These are phyloP conservation scores for Sebastes umbrosus DNA, from an alignment of 2,797 vertebrate genomes.

Conservation along the genomic window DNA sequence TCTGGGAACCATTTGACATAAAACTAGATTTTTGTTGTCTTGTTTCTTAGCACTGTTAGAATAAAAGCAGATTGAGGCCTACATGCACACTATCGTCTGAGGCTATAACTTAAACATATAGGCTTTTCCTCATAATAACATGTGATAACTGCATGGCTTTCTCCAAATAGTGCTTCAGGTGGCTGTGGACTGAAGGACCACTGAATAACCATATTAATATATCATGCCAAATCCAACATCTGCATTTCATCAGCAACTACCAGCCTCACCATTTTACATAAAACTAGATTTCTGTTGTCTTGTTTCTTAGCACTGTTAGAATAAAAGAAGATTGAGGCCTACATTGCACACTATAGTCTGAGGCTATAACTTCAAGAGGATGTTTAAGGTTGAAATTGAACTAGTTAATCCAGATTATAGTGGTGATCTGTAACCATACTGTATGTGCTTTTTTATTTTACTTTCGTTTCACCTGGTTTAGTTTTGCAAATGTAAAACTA, in stretches of 20 bases:
- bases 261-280: background rate
- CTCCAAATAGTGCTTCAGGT: background rate
- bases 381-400: conserved; percentile 13
- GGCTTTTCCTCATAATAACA: background rate
- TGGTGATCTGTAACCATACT: background rate
- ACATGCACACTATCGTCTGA: too few species aligned
- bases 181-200: background rate
- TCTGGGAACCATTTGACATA: too few species aligned
- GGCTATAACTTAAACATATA: background rate
- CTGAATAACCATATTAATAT: too few species aligned
- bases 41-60: too few species aligned
- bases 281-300: background rate
- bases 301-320: background rate
- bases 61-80: too few species aligned
- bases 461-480: background rate
- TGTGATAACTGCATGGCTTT: background rate
- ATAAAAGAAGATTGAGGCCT: background rate
- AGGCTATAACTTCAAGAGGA: conserved; percentile 2
- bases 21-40: too few species aligned
- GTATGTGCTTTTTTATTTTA: background rate
- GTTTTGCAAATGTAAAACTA: background rate
- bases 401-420: conserved; percentile 19
- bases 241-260: background rate
- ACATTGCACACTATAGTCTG: background rate
- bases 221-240: background rate